A percentile compares a stretch with the other conserved stretches of the same genome.
phyloP scores from a whole-genome alignment of 2,888 invertebrate genomes.

The Drosophila mayaguana region DNA sequence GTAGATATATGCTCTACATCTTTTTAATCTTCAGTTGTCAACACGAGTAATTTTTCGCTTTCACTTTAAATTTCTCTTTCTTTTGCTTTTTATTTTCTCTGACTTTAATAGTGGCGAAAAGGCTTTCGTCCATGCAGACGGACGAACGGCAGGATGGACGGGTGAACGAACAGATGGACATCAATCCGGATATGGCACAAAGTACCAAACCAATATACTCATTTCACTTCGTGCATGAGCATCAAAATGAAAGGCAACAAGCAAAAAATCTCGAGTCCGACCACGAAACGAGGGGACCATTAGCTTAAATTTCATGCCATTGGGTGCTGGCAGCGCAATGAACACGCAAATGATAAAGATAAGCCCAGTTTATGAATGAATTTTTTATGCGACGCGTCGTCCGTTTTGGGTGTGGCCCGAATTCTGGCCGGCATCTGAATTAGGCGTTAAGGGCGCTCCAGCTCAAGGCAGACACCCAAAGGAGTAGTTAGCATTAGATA shows the following conservation, averaged over 20 bases:
- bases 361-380: slow-evolving; percentile 71
- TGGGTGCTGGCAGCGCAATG: slow-evolving; percentile 16
- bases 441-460: slow-evolving; percentile 43
- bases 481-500: slow-evolving; percentile 77
- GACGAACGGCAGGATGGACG: no score
- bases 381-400: slow-evolving; percentile 64
- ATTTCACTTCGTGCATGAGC: background rate
- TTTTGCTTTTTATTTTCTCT: no score
- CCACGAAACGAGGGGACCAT: slow-evolving; percentile 12
- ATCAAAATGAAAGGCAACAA: background rate
- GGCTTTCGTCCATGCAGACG: no score
- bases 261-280: slow-evolving; percentile 1
- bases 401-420: slow-evolving; percentile 3
- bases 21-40: background rate
- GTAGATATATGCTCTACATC: accelerated
- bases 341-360: slow-evolving; percentile 53
- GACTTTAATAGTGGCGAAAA: no score
- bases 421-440: slow-evolving; percentile 38
- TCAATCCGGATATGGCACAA: background rate
- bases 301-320: slow-evolving; percentile 11
- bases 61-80: no score
- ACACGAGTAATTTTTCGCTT: background rate
- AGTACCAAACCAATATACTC: background rate
- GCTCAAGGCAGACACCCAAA: slow-evolving; percentile 74
- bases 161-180: no score